Evolutionary conservation across 2,888 invertebrate genomes (phyloP).

Genomic region (Perizoma flavofasciatum): DNA sequence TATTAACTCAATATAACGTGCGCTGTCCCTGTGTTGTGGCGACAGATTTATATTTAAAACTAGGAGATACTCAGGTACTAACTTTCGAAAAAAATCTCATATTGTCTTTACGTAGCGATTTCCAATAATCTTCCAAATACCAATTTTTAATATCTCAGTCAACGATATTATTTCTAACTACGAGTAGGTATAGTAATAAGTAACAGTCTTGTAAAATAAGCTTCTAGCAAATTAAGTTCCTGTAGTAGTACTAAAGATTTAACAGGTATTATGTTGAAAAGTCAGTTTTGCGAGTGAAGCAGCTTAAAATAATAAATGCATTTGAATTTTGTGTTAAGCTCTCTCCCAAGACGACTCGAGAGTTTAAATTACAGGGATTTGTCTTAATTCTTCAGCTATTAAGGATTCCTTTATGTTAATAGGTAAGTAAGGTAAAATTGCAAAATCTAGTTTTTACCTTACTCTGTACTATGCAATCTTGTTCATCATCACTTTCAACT

Average conservation of each 20-base stretch:
- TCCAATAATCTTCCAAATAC: no score
- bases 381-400: slow-evolving; percentile 32
- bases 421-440: slow-evolving; percentile 13
- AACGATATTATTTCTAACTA: no score
- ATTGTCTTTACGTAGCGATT: no score
- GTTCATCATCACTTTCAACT: no score
- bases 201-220: slow-evolving; percentile 6
- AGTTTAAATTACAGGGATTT: slow-evolving; percentile 34
- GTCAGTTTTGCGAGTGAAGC: slow-evolving; percentile 28
- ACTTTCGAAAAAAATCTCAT: no score
- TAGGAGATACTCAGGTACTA: neutral
- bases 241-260: slow-evolving; percentile 23
- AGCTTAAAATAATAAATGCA: slow-evolving; percentile 39
- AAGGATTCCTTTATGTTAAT: slow-evolving; percentile 25
- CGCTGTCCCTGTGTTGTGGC: slow-evolving; percentile 20
- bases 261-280: slow-evolving; percentile 29
- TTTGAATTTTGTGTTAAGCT: slow-evolving; percentile 35
- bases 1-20: slow-evolving; percentile 30
- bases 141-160: no score
- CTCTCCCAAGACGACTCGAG: slow-evolving; percentile 33
- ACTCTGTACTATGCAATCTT: neutral
- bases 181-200: neutral
- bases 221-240: slow-evolving; percentile 19
- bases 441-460: slow-evolving; percentile 5
- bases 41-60: slow-evolving; percentile 33